Conservation (phyloP, 2,888 invertebrate genomes). For the Deroplatys truncata region DNA sequence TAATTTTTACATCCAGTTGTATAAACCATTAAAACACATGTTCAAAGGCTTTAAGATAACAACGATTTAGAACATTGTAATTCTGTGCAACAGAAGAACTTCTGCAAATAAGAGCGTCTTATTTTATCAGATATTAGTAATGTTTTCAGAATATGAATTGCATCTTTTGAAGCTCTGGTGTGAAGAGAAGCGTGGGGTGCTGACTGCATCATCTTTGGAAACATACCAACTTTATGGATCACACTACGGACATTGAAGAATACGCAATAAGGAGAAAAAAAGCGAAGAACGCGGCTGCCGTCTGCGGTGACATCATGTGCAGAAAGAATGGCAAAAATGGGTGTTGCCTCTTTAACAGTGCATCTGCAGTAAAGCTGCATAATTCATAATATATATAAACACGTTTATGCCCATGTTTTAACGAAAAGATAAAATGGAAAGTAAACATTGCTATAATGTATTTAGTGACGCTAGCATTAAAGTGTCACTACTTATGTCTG, state of each 20-base stretch:
- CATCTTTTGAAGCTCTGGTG: neutral
- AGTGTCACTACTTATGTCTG: no score
- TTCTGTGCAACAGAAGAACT: no score
- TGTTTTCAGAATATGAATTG: no score
- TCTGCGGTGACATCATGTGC: neutral
- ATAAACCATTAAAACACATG: no score
- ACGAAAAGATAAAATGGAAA: neutral
- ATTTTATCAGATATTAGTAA: no score
- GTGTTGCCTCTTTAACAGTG: neutral
- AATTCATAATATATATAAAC: neutral
- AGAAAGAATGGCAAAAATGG: neutral
- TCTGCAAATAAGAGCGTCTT: no score
- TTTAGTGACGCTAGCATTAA: no score
- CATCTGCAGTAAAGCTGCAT: neutral
- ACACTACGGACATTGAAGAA: neutral
- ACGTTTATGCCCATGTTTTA: neutral
- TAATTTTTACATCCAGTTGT: no score
- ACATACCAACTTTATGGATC: neutral
- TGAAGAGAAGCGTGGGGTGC: neutral
- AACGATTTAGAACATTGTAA: no score
- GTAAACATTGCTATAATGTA: neutral
- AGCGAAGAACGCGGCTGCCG: no score
- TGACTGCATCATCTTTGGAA: neutral
- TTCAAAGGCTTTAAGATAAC: no score
- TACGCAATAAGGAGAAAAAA: neutral